Base-by-base conservation (phyloP, 2,888 invertebrate species). In the Ditula angustiorana region DNA sequence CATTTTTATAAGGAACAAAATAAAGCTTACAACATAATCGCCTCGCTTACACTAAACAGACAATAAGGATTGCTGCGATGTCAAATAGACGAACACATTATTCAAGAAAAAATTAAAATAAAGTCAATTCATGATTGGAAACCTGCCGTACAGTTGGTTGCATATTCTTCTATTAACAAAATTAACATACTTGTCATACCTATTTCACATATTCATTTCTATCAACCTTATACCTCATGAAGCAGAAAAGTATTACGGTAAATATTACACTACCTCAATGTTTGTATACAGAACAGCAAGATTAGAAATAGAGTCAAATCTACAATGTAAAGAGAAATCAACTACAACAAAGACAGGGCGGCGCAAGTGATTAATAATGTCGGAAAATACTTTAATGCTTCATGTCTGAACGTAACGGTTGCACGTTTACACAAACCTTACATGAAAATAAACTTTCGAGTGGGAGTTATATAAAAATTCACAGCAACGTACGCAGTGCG, bases 191-290 rank as follows among this genome's bases (percentile, higher is more conserved):
- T n/a, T 63, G 57, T 80, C 85, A 83, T 87, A 88, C 85, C 88
- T 90, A 90, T 85, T 81, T 82, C 83, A 85, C 88, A 89, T 76
- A 87, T 76, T 83, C 83, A 63, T 74, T 77, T 78, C 89, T 90
- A 90, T 88, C 86, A 82, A 83, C 86, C 86, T 86, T 88, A 88
- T 86, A 90, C 82, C 78, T 86, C 90, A 91, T 91, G 91, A 91
- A 91, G 91, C 91, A 91, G 82, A 88, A 91, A 91, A 91, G 91
- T 90, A 91, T 90, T 88, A 87, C 79, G 86, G 81, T 87, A 81
- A 83, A 85, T 83, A 87, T 87, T 83, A 87, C 85, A 90, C 83
- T 88, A 83, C 83, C 72, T 85, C 84, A 79, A 75, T 69, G 73
- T 71, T 80, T 47, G 41, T 63, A 70, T 85, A 87, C 87, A 86